These are phyloP conservation scores for Saccopteryx bilineata DNA, from an alignment of 2,113 vertebrate species.

Conservation along the genomic window DNA sequence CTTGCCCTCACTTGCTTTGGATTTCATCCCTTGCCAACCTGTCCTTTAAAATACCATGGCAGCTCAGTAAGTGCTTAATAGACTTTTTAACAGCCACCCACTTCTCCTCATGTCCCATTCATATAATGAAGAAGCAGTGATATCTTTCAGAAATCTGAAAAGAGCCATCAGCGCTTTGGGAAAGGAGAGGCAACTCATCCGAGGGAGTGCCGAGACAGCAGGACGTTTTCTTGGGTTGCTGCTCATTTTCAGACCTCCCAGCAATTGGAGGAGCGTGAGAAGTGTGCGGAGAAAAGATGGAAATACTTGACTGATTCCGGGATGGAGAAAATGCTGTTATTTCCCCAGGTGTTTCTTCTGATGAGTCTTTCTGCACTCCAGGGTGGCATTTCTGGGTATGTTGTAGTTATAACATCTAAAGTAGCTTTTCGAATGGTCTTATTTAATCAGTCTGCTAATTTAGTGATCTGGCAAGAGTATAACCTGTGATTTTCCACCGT, in stretches of 20 bases:
- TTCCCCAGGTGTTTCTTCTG: neutral
- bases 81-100: neutral
- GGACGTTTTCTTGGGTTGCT: neutral
- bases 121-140: neutral
- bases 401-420: neutral
- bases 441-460: constrained; percentile 23
- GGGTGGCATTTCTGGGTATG: accelerated
- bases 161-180: neutral
- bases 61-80: neutral
- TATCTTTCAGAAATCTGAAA: neutral
- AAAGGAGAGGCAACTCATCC: accelerated
- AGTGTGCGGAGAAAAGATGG: neutral
- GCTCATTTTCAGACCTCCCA: constrained; percentile 13
- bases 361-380: accelerated
- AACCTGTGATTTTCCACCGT: neutral
- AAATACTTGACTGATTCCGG: neutral
- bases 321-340: neutral
- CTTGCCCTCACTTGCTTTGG: neutral
- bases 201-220: neutral
- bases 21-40: accelerated
- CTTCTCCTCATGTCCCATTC: neutral
- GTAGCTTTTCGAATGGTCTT: accelerated
- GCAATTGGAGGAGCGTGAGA: neutral
- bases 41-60: accelerated
- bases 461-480: neutral